These are phyloP conservation scores for Cyphomyrmex costatus DNA, from an alignment of 1,140 invertebrate genomes.

Conservation along the genomic window DNA sequence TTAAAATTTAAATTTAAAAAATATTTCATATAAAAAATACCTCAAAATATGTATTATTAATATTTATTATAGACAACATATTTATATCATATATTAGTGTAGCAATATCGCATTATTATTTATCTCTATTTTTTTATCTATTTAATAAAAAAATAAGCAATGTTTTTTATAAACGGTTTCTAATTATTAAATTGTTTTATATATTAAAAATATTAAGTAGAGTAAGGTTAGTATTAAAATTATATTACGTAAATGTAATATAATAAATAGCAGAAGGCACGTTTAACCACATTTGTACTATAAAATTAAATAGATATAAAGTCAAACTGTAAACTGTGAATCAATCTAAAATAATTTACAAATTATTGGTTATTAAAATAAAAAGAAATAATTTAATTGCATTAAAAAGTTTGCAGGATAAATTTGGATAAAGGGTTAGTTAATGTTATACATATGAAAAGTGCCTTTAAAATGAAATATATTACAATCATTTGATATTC, in stretches of 20 bases:
- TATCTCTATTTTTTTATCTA: not conserved
- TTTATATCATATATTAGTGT: not conserved
- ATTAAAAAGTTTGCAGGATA: not conserved
- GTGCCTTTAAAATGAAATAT: conserved; percentile 13
- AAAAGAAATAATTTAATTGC: not conserved
- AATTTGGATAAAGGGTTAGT: not conserved
- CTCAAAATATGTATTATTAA: not conserved
- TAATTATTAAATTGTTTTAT: not conserved
- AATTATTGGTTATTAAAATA: not conserved
- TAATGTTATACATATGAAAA: not conserved
- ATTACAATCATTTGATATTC: conserved; percentile 59
- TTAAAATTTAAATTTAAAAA: not conserved
- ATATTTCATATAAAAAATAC: not conserved
- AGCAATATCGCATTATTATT: not conserved
- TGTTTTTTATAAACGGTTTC: not conserved
- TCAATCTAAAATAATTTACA: not conserved
- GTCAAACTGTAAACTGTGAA: not conserved
- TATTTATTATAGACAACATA: not conserved
- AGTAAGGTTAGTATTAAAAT: not conserved
- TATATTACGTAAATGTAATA: conserved; percentile 18
- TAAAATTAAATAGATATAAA: not conserved
- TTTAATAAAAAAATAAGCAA: not conserved
- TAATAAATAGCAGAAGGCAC: not conserved
- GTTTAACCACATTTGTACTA: not conserved
- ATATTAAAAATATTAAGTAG: not conserved